phyloP scores from a whole-genome alignment of 2,888 invertebrate species.

The Andrena hattorfiana region DNA sequence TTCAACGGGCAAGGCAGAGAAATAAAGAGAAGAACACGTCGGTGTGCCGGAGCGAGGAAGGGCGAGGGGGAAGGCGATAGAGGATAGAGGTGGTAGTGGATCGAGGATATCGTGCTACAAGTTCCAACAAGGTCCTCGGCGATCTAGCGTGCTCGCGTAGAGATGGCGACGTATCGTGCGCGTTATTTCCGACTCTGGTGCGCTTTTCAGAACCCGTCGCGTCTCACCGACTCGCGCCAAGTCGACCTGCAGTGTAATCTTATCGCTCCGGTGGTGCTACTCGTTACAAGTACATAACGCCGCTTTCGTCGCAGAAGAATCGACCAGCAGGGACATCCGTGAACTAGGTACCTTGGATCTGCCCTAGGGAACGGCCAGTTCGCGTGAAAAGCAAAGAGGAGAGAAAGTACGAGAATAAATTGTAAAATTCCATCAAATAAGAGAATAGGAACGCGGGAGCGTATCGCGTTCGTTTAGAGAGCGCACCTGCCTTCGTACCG shows the following conservation, averaged over 20 bases:
- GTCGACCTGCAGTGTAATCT: neutral
- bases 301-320: neutral
- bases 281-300: neutral
- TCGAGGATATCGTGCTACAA: slow-evolving; percentile 58
- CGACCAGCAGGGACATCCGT: neutral
- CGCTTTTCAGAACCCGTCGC: neutral
- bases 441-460: neutral
- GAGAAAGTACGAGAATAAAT: neutral
- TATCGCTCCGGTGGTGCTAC: neutral
- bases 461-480: slow-evolving; percentile 8
- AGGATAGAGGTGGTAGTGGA: slow-evolving; percentile 56
- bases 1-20: slow-evolving; percentile 73
- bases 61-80: slow-evolving; percentile 17
- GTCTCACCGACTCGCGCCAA: neutral
- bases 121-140: slow-evolving; percentile 49
- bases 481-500: neutral
- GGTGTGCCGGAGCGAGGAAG: slow-evolving; percentile 22
- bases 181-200: neutral
- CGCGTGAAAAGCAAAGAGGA: neutral
- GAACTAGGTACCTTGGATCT: neutral
- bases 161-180: slow-evolving; percentile 14
- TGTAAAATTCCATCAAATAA: neutral
- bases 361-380: neutral
- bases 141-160: slow-evolving; percentile 39
- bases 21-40: slow-evolving; percentile 43